Conservation (phyloP, 1,140 invertebrate species). For the Agrypnia vestita region DNA sequence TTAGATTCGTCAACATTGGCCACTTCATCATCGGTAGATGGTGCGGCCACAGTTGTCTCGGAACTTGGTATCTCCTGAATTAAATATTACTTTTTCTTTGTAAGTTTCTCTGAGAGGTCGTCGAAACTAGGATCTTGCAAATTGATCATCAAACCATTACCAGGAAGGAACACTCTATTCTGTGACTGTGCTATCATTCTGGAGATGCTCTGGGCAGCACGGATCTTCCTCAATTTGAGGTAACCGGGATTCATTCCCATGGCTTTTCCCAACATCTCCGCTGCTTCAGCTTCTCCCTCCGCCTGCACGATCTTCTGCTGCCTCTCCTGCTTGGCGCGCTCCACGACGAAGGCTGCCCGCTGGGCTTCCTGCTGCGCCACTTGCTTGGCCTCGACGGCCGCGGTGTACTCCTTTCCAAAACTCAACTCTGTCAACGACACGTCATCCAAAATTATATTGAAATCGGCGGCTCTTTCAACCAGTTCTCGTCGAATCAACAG, state of each 20-base stretch:
- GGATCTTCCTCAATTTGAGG: constrained; percentile 96
- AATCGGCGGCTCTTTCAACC: constrained; percentile 97
- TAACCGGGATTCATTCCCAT: constrained; percentile 97
- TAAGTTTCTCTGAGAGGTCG: constrained; percentile 85
- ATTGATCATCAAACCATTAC: constrained; percentile 96
- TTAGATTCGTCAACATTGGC: background rate
- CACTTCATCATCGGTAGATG: constrained; percentile 3
- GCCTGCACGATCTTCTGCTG: constrained; percentile 99
- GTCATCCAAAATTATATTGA: constrained; percentile 99
- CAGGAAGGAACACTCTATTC: constrained; percentile 95
- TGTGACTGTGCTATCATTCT: constrained; percentile 96
- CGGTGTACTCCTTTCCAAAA: constrained; percentile 99
- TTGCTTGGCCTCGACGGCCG: constrained; percentile 99
- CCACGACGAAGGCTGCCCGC: constrained; percentile 97
- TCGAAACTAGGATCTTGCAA: constrained; percentile 96
- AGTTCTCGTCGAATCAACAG: constrained; percentile 94
- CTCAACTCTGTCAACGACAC: constrained; percentile 99
- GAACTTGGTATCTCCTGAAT: constrained; percentile 62
- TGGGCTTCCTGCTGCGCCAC: constrained; percentile 99
- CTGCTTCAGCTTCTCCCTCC: constrained; percentile 99
- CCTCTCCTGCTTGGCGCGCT: constrained; percentile 96
- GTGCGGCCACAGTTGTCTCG: background rate
- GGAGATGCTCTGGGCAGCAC: constrained; percentile 97
- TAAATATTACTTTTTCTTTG: constrained; percentile 84
- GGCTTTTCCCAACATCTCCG: constrained; percentile 97